Conservation (phyloP, 2,888 invertebrate species). For the Chrysolina oricalcia region DNA sequence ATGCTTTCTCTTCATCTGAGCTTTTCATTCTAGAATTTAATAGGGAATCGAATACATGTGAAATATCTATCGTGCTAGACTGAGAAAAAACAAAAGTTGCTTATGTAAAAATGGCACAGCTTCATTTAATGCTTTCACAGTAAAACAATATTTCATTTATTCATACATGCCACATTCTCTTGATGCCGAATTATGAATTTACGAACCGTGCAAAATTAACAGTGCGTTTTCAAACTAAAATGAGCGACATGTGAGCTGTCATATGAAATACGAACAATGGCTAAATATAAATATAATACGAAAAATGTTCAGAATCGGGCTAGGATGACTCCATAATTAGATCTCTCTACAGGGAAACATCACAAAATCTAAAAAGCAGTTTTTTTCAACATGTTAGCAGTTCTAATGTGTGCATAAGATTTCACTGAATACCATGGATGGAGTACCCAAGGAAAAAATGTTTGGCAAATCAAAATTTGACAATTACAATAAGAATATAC, state of each 20-base stretch:
- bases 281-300: background rate
- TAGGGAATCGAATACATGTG: no score
- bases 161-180: background rate
- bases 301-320: background rate
- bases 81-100: background rate
- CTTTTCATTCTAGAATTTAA: no score
- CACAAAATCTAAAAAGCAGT: background rate
- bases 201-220: slow-evolving; percentile 10
- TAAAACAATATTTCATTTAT: background rate
- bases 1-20: no score
- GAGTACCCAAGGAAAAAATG: no score
- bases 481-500: no score
- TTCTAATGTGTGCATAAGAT: no score
- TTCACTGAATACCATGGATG: no score
- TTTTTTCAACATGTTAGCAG: no score
- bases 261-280: background rate
- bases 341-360: background rate
- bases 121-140: background rate
- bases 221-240: background rate
- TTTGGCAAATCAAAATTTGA: no score
- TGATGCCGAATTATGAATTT: background rate
- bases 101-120: background rate
- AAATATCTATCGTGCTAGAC: no score
- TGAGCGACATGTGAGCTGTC: background rate
- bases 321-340: background rate